These are phyloP conservation scores for Perdita meconis DNA, from an alignment of 2,888 invertebrate genomes.

Conservation along the genomic window DNA sequence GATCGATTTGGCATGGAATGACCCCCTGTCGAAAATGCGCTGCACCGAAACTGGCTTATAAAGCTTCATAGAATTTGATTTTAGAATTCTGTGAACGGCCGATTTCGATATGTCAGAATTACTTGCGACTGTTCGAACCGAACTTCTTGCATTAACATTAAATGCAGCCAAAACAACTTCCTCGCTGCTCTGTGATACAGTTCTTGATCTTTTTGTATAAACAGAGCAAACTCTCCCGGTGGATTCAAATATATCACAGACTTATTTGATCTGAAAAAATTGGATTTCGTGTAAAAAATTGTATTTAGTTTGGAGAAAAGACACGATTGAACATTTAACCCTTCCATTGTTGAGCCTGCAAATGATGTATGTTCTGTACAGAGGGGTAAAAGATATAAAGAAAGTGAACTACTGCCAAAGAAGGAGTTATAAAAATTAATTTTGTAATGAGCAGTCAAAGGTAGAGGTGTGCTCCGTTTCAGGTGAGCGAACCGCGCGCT, in stretches of 20 bases:
- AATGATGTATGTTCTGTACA: neutral
- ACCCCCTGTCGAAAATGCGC: neutral
- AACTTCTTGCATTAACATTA: neutral
- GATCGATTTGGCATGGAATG: no score
- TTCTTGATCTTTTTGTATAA: neutral
- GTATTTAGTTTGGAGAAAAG: neutral
- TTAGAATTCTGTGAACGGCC: neutral
- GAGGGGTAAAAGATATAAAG: neutral
- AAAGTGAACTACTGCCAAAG: neutral
- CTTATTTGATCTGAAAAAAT: neutral
- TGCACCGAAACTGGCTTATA: neutral
- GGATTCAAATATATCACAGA: neutral
- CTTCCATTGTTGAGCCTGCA: neutral
- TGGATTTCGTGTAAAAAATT: neutral
- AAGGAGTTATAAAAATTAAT: no score
- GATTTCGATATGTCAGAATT: neutral
- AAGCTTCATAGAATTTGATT: neutral
- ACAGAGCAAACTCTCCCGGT: neutral
- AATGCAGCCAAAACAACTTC: neutral
- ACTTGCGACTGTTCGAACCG: neutral
- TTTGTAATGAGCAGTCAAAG: no score
- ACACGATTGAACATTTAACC: constrained; percentile 1
- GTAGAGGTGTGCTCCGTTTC: no score
- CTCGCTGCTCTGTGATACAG: neutral
- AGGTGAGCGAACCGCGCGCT: no score